A percentile compares a stretch with the other conserved stretches of the same genome.
These are phyloP conservation scores for Pitangus sulphuratus DNA, from an alignment of 2,797 vertebrate species.

Conservation along the genomic window DNA sequence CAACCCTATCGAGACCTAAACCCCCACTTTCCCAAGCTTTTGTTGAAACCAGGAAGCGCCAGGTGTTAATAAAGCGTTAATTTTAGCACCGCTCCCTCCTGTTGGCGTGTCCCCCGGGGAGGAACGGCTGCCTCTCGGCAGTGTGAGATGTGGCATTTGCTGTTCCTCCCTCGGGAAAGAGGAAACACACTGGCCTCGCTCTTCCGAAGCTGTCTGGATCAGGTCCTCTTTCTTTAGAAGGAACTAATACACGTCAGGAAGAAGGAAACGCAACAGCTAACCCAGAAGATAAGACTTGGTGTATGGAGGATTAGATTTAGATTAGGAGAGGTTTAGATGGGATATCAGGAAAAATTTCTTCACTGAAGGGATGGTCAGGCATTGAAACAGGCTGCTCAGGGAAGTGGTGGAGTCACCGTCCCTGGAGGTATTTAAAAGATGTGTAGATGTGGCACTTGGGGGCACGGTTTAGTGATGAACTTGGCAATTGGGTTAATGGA, in stretches of 20 bases:
- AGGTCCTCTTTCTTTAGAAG: not conserved
- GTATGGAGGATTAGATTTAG: not conserved
- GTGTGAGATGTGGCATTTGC: accelerated
- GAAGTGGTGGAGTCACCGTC: not conserved
- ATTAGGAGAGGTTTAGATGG: not conserved
- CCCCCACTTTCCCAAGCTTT: accelerated
- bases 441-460: not conserved
- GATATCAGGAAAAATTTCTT: not conserved
- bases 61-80: not conserved
- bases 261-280: not conserved
- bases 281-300: not conserved
- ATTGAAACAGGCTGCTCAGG: not conserved
- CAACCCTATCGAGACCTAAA: not conserved
- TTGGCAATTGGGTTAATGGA: not conserved
- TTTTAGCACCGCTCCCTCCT: not conserved
- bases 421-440: not conserved
- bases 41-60: not conserved
- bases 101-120: not conserved
- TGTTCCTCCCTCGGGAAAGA: not conserved
- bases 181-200: not conserved
- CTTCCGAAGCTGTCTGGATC: too few species aligned
- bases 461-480: not conserved
- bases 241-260: accelerated
- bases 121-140: not conserved
- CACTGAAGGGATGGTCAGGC: not conserved